Percentiles rank a stretch among this genome's conserved stretches.
These are phyloP conservation scores for Allacma fusca DNA, from an alignment of 2,888 invertebrate genomes.

Conservation along the genomic window DNA sequence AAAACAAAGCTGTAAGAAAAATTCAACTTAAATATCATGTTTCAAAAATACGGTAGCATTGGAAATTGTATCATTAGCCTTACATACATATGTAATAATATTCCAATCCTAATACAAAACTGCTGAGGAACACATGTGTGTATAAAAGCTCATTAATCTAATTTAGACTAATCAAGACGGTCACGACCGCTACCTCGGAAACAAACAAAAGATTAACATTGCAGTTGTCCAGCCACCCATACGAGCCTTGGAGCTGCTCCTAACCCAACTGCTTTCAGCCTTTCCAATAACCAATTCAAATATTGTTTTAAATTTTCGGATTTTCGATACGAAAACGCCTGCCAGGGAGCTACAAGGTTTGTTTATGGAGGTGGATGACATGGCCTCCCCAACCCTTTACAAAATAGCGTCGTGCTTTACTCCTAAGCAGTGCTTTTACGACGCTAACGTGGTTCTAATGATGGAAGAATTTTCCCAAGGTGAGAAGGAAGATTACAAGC, in stretches of 20 bases:
- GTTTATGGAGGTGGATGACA: slow-evolving; percentile 55
- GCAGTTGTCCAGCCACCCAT: slow-evolving; percentile 54
- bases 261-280: slow-evolving; percentile 55
- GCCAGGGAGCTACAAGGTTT: slow-evolving; percentile 52
- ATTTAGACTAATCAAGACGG: slow-evolving; percentile 1
- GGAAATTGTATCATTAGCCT: too few relatives aligned
- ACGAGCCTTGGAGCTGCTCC: slow-evolving; percentile 47
- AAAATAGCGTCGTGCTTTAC: slow-evolving; percentile 46
- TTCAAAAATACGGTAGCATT: too few relatives aligned
- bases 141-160: too few relatives aligned
- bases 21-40: too few relatives aligned
- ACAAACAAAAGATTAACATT: slow-evolving; percentile 40
- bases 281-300: slow-evolving; percentile 52
- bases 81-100: too few relatives aligned
- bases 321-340: slow-evolving; percentile 52
- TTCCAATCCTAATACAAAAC: too few relatives aligned
- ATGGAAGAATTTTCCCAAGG: slow-evolving; percentile 53
- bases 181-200: not conserved
- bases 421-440: slow-evolving; percentile 49
- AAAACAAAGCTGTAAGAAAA: slow-evolving; percentile 52
- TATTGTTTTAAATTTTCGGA: slow-evolving; percentile 49
- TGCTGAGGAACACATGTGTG: too few relatives aligned
- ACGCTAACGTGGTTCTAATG: slow-evolving; percentile 52
- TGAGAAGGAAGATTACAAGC: slow-evolving; percentile 44
- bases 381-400: slow-evolving; percentile 53